phyloP scores from a whole-genome alignment of 2,888 invertebrate genomes.

The Drosophila yooni region DNA sequence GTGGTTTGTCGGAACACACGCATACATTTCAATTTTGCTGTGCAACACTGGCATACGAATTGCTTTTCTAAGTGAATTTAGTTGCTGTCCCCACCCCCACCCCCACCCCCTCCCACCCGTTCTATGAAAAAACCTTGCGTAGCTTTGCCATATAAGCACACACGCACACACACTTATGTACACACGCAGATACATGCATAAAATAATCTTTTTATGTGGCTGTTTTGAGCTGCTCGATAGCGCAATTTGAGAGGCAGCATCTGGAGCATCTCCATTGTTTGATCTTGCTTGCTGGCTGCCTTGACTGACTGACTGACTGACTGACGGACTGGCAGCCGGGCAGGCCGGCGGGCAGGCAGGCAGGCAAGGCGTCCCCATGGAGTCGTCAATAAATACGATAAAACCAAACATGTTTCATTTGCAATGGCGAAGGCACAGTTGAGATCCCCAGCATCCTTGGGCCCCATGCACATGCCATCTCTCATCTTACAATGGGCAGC shows the following conservation, averaged over 20 bases:
- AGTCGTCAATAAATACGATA: slow-evolving; percentile 82
- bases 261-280: slow-evolving; percentile 66
- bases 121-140: slow-evolving; percentile 11
- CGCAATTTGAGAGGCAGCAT: slow-evolving; percentile 52
- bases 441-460: slow-evolving; percentile 15
- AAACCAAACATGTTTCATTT: slow-evolving; percentile 81
- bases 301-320: slow-evolving; percentile 21
- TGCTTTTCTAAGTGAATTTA: slow-evolving; percentile 74
- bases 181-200: slow-evolving; percentile 53
- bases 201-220: slow-evolving; percentile 78
- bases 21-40: slow-evolving; percentile 44
- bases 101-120: not conserved
- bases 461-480: slow-evolving; percentile 40
- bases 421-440: slow-evolving; percentile 41
- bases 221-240: slow-evolving; percentile 76
- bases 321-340: not conserved
- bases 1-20: slow-evolving; percentile 25
- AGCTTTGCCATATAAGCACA: slow-evolving; percentile 32
- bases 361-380: slow-evolving; percentile 74
- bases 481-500: slow-evolving; percentile 45
- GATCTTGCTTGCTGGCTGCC: slow-evolving; percentile 50
- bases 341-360: slow-evolving; percentile 11
- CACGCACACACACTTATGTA: slow-evolving; percentile 23
- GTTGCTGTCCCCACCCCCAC: slow-evolving; percentile 24
- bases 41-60: slow-evolving; percentile 58